Conservation (phyloP, 2,797 vertebrate species). For the Austrolebias charrua region DNA sequence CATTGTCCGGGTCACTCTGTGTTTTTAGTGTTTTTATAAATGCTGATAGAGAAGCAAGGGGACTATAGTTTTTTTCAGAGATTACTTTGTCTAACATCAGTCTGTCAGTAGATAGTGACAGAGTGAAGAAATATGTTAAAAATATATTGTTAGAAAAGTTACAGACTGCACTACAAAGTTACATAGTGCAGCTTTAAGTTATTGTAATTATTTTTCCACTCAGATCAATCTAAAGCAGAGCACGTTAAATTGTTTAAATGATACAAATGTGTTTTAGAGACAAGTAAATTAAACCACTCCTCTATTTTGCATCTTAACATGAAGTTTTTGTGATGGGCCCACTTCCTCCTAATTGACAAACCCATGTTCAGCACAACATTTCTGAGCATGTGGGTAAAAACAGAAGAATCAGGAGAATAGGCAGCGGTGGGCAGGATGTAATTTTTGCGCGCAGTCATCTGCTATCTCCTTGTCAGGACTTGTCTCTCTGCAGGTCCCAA, state of each 20-base stretch:
- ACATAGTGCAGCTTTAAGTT: no score
- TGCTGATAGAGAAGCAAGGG: no score
- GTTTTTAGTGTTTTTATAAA: no score
- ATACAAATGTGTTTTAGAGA: slow-evolving; percentile 5
- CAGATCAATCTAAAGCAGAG: background rate
- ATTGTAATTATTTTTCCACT: background rate
- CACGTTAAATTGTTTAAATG: background rate
- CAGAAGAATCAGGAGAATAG: slow-evolving; percentile 10
- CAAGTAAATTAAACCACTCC: background rate
- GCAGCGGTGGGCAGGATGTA: slow-evolving; percentile 29
- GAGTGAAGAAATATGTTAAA: no score
- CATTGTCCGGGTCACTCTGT: no score
- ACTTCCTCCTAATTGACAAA: slow-evolving; percentile 4
- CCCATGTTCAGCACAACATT: slow-evolving; percentile 12
- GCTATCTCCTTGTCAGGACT: slow-evolving; percentile 47
- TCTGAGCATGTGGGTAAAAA: background rate
- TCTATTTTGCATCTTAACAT: slow-evolving; percentile 7
- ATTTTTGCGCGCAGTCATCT: slow-evolving; percentile 45
- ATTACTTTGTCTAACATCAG: no score
- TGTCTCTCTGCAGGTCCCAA: slow-evolving; percentile 48
- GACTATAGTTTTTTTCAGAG: no score
- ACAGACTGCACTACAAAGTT: no score
- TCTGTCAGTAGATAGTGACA: no score
- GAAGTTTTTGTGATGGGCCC: slow-evolving; percentile 2
- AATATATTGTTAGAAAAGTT: no score